Base-by-base conservation (phyloP, 2,888 invertebrate genomes). In the Coenonympha glycerion region DNA sequence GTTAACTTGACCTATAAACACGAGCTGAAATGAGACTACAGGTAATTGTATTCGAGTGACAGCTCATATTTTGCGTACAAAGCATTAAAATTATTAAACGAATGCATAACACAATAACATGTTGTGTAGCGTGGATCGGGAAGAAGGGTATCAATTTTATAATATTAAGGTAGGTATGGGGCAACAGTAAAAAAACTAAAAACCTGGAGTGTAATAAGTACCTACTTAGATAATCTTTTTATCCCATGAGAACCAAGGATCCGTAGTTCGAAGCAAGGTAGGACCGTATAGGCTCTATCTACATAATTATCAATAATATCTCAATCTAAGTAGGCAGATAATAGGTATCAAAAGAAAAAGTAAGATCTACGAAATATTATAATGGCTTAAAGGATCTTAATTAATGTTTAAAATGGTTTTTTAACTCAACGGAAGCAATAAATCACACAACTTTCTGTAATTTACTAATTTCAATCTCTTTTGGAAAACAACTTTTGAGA, bases 1-100 rank as follows among this genome's bases (percentile, higher is more conserved):
- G 58, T 66, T 61, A 63, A 65, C 65, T 69, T 70, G 70, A 71
- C 72, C 73, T 66, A 71, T 67, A 71, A 69, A 69, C 62, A 61
- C 58, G 63, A 62, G 55, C 57, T 62, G 62, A 63, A 63, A 62
- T 51, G 63, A 62, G 63, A 65, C 63, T 63, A 63, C 65, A 63
- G 59, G 56, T 59, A 61, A 48, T 52, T 52, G 47, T 55, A 42
- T 33, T 19, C 37, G 9, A 34, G 16, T 6, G 18, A 8, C 26
- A 28, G 26, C 26, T 26, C 46, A 15, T 13, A 28, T 37, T 46
- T 46, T 46, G 46, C 46, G 19, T 37, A 19, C 22, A 16, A 22
- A 16, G 45, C 34, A 4, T 30, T 13, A 19, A 31, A 13, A 42
- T 42, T 30, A 42, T 41, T 11, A 41, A 41, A 30, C 21, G 13